Conservation (phyloP, 2,888 invertebrate species). For the Stenotaenia linearis region DNA sequence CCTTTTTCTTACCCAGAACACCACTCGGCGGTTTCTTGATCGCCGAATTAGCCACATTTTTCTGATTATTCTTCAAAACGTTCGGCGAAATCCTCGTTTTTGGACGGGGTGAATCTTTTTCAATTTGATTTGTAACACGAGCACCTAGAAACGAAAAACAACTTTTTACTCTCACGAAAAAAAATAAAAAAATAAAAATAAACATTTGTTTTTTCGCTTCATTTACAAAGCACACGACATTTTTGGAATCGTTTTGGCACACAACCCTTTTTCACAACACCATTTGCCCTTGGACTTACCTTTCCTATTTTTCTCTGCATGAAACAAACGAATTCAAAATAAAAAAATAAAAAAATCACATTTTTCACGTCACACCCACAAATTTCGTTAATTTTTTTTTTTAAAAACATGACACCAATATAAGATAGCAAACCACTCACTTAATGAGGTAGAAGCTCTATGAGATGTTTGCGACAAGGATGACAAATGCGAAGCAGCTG, state of each 20-base stretch:
- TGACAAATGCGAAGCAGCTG: conserved; percentile 28
- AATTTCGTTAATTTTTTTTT: not conserved
- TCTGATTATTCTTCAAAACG: not conserved
- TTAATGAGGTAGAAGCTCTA: not conserved
- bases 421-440: not conserved
- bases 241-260: not conserved
- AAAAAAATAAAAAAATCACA: conserved; percentile 4
- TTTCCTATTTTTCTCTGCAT: conserved; percentile 5
- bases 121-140: not conserved
- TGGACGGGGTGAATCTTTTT: not conserved
- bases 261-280: no score
- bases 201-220: not conserved
- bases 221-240: not conserved
- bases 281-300: not conserved
- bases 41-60: not conserved
- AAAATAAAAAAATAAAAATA: not conserved
- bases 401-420: not conserved
- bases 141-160: not conserved
- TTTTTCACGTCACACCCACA: no score
- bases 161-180: no score
- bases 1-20: not conserved
- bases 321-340: not conserved
- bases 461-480: not conserved
- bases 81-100: not conserved
- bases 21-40: not conserved